A percentile compares a stretch with the other conserved stretches of the same genome.
These are phyloP conservation scores for Nemopilema nomurai DNA, from an alignment of 30 jellyfish, hydroid and myxozoan genomes.

Conservation along the genomic window DNA sequence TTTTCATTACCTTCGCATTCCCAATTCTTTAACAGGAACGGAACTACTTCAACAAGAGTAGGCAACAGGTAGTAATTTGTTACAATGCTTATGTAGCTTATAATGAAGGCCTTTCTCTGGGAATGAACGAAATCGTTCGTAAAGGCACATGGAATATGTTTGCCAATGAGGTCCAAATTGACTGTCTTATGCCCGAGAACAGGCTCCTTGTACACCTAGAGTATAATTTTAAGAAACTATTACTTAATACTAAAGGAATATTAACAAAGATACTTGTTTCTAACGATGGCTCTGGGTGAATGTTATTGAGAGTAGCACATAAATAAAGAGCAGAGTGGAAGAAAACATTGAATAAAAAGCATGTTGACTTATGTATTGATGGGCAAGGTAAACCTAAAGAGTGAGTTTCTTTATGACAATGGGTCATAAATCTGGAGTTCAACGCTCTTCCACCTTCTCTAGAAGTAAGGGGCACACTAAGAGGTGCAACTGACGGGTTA, in stretches of 20 bases:
- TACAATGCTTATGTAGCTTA: background rate
- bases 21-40: constrained; percentile 1
- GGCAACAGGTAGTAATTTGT: constrained; percentile 10
- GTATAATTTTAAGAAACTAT: background rate
- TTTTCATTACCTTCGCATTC: background rate
- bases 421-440: too few species aligned
- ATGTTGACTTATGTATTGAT: too few species aligned
- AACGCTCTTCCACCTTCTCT: too few species aligned
- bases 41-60: constrained; percentile 9
- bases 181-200: background rate
- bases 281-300: background rate
- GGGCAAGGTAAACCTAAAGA: too few species aligned
- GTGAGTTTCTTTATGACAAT: too few species aligned
- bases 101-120: constrained; percentile 17
- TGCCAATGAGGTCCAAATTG: constrained; percentile 14
- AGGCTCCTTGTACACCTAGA: constrained; percentile 25
- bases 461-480: too few species aligned
- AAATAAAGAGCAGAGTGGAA: too few species aligned
- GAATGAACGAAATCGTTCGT: constrained; percentile 28
- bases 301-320: background rate
- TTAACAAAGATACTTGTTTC: background rate
- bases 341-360: too few species aligned
- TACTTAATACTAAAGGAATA: background rate
- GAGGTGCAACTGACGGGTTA: too few species aligned
- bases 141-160: constrained; percentile 17